Evolutionary conservation across 2,113 vertebrate species (phyloP).

Genomic region (Pampusana beccarii): DNA sequence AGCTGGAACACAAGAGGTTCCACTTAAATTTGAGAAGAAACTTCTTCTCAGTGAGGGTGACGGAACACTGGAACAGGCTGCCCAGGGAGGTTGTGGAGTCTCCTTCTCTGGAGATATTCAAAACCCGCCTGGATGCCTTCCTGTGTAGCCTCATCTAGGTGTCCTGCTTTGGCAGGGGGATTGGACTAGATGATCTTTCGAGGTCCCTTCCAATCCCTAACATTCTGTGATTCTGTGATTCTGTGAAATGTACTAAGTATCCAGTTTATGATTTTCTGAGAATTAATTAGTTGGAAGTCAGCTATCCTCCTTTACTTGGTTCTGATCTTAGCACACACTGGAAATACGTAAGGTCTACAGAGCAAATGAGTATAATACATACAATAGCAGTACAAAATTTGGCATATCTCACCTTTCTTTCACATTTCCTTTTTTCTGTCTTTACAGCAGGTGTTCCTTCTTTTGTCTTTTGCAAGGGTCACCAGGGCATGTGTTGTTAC

Average conservation of each 20-base stretch:
- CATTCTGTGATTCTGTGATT: too few species aligned
- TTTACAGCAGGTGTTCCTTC: background rate
- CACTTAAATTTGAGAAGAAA: too few species aligned
- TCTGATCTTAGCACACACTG: background rate
- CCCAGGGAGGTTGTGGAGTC: too few species aligned
- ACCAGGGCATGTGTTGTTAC: background rate
- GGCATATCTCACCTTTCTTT: background rate
- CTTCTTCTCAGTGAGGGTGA: too few species aligned
- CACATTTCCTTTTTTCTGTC: background rate
- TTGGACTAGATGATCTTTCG: too few species aligned
- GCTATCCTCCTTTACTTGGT: background rate
- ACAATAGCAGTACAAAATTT: background rate
- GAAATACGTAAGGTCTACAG: background rate
- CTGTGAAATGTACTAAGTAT: background rate
- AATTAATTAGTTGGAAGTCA: background rate
- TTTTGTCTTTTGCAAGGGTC: background rate
- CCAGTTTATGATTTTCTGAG: background rate
- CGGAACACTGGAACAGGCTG: too few species aligned
- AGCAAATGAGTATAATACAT: background rate
- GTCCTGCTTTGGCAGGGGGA: too few species aligned
- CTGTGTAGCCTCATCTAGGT: too few species aligned
- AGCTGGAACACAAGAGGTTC: too few species aligned
- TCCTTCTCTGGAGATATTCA: too few species aligned
- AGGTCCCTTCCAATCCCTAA: too few species aligned
- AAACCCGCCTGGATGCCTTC: too few species aligned